A percentile compares a stretch with the other conserved stretches of the same genome.
Conservation (phyloP, 2,797 vertebrate genomes). For the Syngnathus rostellatus region DNA sequence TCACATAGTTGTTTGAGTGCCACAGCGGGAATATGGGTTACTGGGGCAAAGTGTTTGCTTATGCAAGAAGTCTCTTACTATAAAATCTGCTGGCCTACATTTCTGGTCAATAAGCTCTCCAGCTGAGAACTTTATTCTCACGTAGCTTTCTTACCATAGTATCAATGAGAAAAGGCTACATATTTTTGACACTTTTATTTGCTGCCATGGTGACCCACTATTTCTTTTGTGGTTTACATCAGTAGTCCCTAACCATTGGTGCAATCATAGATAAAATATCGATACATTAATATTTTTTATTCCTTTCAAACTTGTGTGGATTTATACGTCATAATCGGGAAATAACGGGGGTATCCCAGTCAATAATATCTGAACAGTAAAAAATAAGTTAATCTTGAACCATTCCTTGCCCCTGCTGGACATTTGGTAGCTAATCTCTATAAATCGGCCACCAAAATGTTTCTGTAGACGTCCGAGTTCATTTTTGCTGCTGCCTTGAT, state of each 20-base stretch:
- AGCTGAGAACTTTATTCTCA: constrained; percentile 25
- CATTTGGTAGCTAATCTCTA: no score
- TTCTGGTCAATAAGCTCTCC: constrained; percentile 24
- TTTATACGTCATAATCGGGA: no score
- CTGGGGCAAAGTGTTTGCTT: constrained; percentile 41
- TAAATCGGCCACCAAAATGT: no score
- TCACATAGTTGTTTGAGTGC: constrained; percentile 29
- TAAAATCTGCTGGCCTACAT: constrained; percentile 50
- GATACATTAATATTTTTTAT: no score
- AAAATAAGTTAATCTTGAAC: no score
- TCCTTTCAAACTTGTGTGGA: no score
- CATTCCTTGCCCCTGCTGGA: no score
- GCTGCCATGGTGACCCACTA: not conserved
- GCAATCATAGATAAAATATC: no score
- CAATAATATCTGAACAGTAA: not conserved
- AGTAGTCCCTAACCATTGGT: no score
- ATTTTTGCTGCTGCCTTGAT: no score
- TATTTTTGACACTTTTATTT: not conserved
- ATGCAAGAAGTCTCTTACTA: constrained; percentile 37
- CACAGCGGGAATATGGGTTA: constrained; percentile 49
- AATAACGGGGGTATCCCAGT: no score
- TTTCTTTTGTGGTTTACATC: not conserved
- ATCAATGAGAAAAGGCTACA: not conserved
- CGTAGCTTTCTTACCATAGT: constrained; percentile 12
- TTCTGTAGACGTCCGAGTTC: no score